A percentile compares a stretch with the other conserved stretches of the same genome.
These are phyloP conservation scores for Tinea trinotella DNA, from an alignment of 2,888 invertebrate species.

Conservation along the genomic window DNA sequence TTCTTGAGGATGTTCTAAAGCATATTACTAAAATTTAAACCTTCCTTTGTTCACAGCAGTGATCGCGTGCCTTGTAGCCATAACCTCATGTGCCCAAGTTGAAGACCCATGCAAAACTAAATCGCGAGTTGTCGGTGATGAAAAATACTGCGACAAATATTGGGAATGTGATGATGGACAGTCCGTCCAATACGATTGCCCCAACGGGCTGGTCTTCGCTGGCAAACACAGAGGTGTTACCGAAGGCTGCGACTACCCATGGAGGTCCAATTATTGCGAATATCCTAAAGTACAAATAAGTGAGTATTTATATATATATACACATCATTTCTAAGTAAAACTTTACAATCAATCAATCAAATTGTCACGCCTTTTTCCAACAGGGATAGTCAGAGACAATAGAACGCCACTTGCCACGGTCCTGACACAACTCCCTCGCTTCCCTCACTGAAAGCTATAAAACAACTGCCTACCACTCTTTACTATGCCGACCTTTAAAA, in stretches of 20 bases:
- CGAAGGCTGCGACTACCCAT: constrained; percentile 91
- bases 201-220: constrained; percentile 91
- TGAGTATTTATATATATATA: no score
- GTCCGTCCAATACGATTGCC: constrained; percentile 89
- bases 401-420: no score
- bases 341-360: no score
- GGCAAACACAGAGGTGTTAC: constrained; percentile 91
- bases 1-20: no score
- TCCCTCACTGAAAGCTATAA: no score
- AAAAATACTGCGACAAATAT: constrained; percentile 83
- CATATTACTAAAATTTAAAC: no score
- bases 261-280: constrained; percentile 91
- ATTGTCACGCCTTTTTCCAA: no score
- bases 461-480: neutral
- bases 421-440: no score
- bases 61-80: constrained; percentile 32
- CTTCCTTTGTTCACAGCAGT: neutral
- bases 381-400: no score
- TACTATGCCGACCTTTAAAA: no score
- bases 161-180: constrained; percentile 92
- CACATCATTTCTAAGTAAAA: neutral
- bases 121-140: constrained; percentile 81
- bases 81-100: constrained; percentile 45
- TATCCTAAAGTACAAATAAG: constrained; percentile 74
- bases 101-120: constrained; percentile 90